These are phyloP conservation scores for Lemur catta DNA, from an alignment of 2,797 vertebrate species.

Conservation along the genomic window DNA sequence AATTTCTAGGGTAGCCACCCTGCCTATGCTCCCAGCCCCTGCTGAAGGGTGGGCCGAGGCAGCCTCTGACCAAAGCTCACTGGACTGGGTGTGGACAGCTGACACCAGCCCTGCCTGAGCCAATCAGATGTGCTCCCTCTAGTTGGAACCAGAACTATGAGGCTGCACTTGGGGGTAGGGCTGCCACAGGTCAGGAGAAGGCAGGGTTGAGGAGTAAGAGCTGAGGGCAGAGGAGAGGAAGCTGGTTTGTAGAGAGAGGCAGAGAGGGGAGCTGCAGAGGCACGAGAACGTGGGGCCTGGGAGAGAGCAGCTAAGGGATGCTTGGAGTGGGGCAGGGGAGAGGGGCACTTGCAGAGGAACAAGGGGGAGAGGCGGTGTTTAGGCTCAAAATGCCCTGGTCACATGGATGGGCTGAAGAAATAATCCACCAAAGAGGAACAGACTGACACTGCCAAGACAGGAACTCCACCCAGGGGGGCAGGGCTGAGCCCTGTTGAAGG, in stretches of 20 bases:
- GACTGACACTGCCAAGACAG: background rate
- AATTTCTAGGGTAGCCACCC: background rate
- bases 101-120: background rate
- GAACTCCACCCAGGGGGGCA: background rate
- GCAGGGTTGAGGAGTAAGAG: background rate
- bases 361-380: background rate
- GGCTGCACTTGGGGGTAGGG: background rate
- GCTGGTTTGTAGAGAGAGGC: background rate
- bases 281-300: background rate
- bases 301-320: background rate
- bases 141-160: background rate
- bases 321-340: background rate
- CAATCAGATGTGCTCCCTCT: background rate
- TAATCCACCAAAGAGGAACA: background rate
- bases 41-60: background rate
- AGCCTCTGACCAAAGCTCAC: background rate
- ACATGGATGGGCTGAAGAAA: background rate
- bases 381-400: background rate
- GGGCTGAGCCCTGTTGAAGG: background rate
- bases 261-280: background rate
- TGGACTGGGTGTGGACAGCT: background rate
- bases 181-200: constrained; percentile 2
- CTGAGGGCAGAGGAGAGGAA: background rate
- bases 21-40: background rate
- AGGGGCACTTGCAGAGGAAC: background rate